These are phyloP conservation scores for Sarcophaga peregrina DNA, from an alignment of 1,140 invertebrate genomes.

Conservation along the genomic window DNA sequence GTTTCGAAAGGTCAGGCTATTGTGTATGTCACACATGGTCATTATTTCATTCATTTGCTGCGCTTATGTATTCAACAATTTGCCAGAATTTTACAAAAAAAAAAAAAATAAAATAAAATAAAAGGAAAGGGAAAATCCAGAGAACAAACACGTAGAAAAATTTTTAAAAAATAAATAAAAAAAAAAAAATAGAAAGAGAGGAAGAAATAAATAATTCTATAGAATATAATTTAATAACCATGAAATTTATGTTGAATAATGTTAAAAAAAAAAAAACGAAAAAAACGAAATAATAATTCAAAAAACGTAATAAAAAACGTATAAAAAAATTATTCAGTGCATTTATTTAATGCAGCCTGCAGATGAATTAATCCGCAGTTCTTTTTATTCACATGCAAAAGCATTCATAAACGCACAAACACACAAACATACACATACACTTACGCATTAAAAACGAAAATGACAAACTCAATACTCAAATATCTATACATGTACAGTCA, in stretches of 20 bases:
- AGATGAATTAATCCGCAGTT: not conserved
- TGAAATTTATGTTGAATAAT: not conserved
- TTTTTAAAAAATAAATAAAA: not conserved
- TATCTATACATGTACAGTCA: too few species aligned
- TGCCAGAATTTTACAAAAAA: not conserved
- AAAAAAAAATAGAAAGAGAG: not conserved
- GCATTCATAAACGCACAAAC: too few species aligned
- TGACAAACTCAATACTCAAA: too few species aligned
- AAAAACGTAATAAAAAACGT: too few species aligned
- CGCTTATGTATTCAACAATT: not conserved
- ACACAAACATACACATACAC: too few species aligned
- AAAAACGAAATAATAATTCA: too few species aligned
- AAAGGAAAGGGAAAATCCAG: too few species aligned
- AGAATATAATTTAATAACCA: slow-evolving; percentile 1
- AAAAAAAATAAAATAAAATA: not conserved
- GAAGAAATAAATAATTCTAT: not conserved
- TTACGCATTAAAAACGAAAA: too few species aligned
- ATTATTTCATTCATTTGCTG: not conserved
- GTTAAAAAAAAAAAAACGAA: too few species aligned
- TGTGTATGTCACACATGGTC: not conserved
- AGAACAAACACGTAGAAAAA: too few species aligned
- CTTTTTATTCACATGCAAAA: not conserved
- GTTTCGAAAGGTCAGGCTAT: not conserved
- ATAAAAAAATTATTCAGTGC: too few species aligned
- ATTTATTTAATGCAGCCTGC: too few species aligned